These are phyloP conservation scores for Ifrita kowaldi DNA, from an alignment of 2,113 vertebrate species.

Conservation along the genomic window DNA sequence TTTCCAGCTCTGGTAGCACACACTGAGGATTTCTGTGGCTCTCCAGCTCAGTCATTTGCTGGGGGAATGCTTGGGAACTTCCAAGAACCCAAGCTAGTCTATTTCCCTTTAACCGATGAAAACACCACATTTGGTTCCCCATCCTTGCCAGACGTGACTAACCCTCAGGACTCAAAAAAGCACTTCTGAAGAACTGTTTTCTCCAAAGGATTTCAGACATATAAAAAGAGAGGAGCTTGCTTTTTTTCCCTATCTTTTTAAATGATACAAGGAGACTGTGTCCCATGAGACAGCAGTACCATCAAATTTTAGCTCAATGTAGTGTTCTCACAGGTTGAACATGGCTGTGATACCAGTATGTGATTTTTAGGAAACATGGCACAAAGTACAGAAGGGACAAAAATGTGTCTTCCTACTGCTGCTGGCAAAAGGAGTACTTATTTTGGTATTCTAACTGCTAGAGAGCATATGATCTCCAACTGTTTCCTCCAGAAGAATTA, in stretches of 20 bases:
- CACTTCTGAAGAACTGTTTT: neutral
- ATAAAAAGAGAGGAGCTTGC: neutral
- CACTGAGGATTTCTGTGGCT: neutral
- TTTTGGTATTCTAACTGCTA: conserved; percentile 45
- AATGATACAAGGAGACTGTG: neutral
- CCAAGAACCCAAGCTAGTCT: neutral
- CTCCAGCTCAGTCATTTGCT: neutral
- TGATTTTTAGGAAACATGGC: conserved; percentile 1
- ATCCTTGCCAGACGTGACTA: neutral
- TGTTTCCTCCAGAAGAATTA: conserved; percentile 41
- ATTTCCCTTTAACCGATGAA: neutral
- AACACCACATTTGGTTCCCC: neutral
- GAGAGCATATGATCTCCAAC: conserved; percentile 48
- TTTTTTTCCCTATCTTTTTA: neutral
- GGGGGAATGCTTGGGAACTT: neutral
- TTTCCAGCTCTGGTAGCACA: neutral
- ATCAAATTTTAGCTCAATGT: neutral
- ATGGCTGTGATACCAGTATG: neutral
- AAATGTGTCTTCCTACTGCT: conserved; percentile 3
- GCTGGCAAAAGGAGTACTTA: conserved; percentile 17
- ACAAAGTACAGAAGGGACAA: conserved; percentile 24
- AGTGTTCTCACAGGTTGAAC: neutral
- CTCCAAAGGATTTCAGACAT: neutral
- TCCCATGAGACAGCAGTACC: neutral
- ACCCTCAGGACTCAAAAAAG: neutral